phyloP scores from a whole-genome alignment of 2,113 vertebrate genomes.

The Cepphus grylle region DNA sequence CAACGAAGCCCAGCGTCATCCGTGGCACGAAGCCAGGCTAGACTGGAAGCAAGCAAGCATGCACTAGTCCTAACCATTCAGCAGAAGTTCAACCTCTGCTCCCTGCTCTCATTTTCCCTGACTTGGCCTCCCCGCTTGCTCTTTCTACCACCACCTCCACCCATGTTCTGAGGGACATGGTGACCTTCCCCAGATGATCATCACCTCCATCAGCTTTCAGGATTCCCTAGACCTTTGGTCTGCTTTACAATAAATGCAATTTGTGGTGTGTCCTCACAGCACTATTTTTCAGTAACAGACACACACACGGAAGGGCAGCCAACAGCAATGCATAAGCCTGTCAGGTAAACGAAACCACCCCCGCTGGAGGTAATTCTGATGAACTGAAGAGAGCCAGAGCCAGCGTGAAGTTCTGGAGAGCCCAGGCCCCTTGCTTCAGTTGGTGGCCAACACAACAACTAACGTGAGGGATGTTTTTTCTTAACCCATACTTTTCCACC shows the following conservation, averaged over 20 bases:
- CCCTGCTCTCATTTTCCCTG: background rate
- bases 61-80: background rate
- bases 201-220: background rate
- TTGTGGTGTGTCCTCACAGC: background rate
- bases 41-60: background rate
- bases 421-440: background rate
- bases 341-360: background rate
- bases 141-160: background rate
- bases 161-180: background rate
- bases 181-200: background rate
- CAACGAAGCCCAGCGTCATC: background rate
- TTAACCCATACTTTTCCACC: background rate
- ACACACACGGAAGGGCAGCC: background rate
- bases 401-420: background rate
- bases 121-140: background rate
- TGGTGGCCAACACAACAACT: background rate
- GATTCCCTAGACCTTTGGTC: background rate
- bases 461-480: background rate
- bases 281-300: background rate
- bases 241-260: background rate
- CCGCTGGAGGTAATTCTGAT: background rate
- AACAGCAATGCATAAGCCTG: background rate
- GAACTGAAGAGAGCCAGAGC: background rate
- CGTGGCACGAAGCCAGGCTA: background rate
- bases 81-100: background rate